A percentile compares a stretch with the other conserved stretches of the same genome.
phyloP scores from a whole-genome alignment of 1,140 invertebrate species.

The Pseudomyrmex gracilis region DNA sequence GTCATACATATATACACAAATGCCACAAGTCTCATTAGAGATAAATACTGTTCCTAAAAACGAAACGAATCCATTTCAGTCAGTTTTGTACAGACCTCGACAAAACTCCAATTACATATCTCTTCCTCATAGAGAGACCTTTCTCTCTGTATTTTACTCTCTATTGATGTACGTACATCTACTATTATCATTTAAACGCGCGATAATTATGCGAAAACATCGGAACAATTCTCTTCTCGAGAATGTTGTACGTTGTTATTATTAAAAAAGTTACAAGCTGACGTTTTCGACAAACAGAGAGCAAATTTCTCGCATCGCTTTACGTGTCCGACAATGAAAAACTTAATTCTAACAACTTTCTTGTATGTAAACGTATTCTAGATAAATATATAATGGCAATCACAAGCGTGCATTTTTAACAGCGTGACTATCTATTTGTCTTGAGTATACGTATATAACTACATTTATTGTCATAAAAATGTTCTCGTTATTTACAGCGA shows the following conservation, averaged over 20 bases:
- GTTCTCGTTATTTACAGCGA: conserved; percentile 69
- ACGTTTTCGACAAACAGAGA: background rate
- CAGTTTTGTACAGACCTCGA: conserved; percentile 25
- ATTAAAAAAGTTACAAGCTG: conserved; percentile 14
- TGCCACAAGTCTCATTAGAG: conserved; percentile 62
- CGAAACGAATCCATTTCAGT: conserved; percentile 39
- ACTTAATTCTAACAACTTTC: background rate
- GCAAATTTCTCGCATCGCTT: background rate
- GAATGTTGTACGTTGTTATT: background rate
- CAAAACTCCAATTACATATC: conserved; percentile 13
- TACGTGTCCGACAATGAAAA: background rate
- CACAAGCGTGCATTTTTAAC: conserved; percentile 34
- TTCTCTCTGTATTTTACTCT: conserved; percentile 17
- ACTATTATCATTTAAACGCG: background rate
- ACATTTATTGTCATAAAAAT: conserved; percentile 76
- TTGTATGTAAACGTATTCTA: background rate
- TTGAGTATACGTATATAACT: conserved; percentile 44
- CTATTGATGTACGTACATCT: conserved; percentile 8
- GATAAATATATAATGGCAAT: conserved; percentile 27
- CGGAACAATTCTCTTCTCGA: background rate
- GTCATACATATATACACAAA: conserved; percentile 74
- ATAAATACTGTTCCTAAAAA: conserved; percentile 55
- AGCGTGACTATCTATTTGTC: conserved; percentile 11
- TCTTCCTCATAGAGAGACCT: conserved; percentile 11
- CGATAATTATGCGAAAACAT: conserved; percentile 32